These are phyloP conservation scores for Ophion obscuratus DNA, from an alignment of 2,888 invertebrate genomes.

Conservation along the genomic window DNA sequence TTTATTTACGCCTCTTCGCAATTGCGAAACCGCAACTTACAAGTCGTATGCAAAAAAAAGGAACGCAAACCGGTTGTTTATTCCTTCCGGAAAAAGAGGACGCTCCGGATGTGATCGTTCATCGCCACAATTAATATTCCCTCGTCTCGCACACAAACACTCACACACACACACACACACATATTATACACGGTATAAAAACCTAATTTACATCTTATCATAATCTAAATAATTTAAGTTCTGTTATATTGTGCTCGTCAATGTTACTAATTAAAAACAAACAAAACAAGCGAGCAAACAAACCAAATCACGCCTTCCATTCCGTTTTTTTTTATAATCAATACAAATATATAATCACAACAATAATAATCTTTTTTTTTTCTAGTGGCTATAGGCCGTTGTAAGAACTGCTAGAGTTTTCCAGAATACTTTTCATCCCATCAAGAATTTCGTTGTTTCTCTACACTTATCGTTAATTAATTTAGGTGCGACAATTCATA, in stretches of 20 bases:
- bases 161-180: constrained; percentile 32
- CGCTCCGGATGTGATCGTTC: constrained; percentile 33
- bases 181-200: constrained; percentile 73
- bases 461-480: constrained; percentile 48
- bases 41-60: constrained; percentile 69
- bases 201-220: constrained; percentile 72
- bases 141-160: constrained; percentile 35
- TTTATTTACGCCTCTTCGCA: constrained; percentile 76
- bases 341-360: constrained; percentile 3
- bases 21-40: constrained; percentile 76
- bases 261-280: constrained; percentile 14
- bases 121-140: constrained; percentile 60
- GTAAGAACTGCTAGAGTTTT: constrained; percentile 63
- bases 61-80: background rate
- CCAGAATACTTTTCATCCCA: no score
- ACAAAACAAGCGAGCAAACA: background rate
- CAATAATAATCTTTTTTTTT: constrained; percentile 66
- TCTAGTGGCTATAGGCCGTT: constrained; percentile 69
- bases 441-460: constrained; percentile 75
- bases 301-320: background rate
- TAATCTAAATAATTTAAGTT: constrained; percentile 31
- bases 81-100: constrained; percentile 51
- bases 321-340: background rate
- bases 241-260: constrained; percentile 64
- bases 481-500: constrained; percentile 60